Evolutionary conservation across 2,113 vertebrate genomes (phyloP), one percentile per base, ranked within the genome.

Genomic region (Pangasianodon gigas): DNA sequence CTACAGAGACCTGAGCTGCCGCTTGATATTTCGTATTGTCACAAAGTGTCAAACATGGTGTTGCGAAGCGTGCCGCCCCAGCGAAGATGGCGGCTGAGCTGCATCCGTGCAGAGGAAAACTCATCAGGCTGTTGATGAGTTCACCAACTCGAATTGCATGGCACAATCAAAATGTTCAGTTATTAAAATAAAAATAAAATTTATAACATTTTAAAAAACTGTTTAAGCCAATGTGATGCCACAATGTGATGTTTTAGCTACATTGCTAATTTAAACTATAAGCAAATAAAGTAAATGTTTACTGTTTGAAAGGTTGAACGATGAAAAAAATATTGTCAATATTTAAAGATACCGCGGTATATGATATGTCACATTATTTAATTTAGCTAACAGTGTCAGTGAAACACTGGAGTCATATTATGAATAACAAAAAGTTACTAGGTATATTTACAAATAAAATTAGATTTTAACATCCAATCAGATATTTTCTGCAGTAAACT

Each of bases 41-140:
- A 93, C 92, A 95, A 94, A 96, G 41, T 87, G 60, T 81, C 86
- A 21, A 56, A 26, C 29, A 67, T 1, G 82, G 67, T 94, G 96
- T 96, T 95, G 97, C 93, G 85, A 96, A 95, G 92, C 88, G 93
- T 92, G 95, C 95, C 96, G 96, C 94, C 94, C 94, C 93, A 95
- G 94, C 92, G 93, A 96, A 96, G 95, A 96, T 96, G 96, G 96
- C 96, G 95, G 96, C 96, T 90, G 96, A 97, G 96, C 96, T 98
- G 95, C 97, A 98, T 95, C 97, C 97, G 93, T 96, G 97, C 93
- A 97, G 97, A 89, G 97, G 97, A 92, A 97, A 97, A 93, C 96
- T 98, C 94, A 96, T 98, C 95, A 96, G 96, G 94, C 95, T 98
- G 93, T 97, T 37, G 37, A 37, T 37, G 37, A 37, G 37, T 37